Evolutionary conservation across 2,797 vertebrate genomes (phyloP).

Genomic region (Cyclura pinguis): DNA sequence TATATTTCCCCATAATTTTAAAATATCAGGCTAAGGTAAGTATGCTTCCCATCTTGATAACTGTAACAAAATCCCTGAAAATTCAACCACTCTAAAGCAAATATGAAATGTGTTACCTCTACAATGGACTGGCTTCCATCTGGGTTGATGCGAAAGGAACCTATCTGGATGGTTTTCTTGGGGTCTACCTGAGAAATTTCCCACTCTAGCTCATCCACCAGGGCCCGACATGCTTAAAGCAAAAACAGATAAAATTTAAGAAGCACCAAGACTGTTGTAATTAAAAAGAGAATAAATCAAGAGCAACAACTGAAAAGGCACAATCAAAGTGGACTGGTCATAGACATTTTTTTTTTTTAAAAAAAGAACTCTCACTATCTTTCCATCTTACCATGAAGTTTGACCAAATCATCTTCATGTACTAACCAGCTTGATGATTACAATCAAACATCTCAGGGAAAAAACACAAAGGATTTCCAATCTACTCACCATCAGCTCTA

Average conservation of each 20-base stretch:
- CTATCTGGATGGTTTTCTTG: constrained; percentile 94
- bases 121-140: constrained; percentile 94
- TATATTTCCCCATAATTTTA: not conserved
- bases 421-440: not conserved
- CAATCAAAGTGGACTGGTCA: not conserved
- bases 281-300: not conserved
- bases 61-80: not conserved
- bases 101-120: constrained; percentile 82
- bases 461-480: not conserved
- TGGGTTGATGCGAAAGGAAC: constrained; percentile 96
- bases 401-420: not conserved
- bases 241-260: not conserved
- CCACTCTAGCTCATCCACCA: constrained; percentile 98
- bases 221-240: constrained; percentile 89
- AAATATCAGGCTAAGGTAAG: not conserved
- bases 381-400: not conserved
- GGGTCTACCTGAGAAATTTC: constrained; percentile 92
- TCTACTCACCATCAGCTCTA: not conserved
- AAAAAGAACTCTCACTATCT: not conserved
- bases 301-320: not conserved
- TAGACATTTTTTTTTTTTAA: not conserved
- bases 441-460: not conserved
- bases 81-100: not conserved
- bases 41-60: not conserved
- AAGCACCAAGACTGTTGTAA: not conserved